These are phyloP conservation scores for Lasiurus cinereus DNA, from an alignment of 2,113 vertebrate genomes.

Conservation along the genomic window DNA sequence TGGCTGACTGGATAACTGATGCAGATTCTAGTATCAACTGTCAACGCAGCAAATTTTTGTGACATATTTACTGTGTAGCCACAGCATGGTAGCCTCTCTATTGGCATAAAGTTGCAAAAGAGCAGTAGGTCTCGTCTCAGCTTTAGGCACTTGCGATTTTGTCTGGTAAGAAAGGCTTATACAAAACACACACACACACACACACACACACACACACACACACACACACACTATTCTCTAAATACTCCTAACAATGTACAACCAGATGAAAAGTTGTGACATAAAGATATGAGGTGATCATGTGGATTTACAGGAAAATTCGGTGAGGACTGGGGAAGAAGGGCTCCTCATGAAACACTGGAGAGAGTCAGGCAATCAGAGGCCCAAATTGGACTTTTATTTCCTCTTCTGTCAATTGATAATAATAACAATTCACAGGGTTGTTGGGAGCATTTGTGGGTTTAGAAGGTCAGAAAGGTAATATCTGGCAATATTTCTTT, in stretches of 20 bases:
- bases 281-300: neutral
- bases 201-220: neutral
- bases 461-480: neutral
- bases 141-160: neutral
- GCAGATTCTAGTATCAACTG: neutral
- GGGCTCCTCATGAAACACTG: neutral
- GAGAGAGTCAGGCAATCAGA: neutral
- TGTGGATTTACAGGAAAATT: neutral
- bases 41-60: neutral
- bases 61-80: neutral
- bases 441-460: neutral
- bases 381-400: neutral
- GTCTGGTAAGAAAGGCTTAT: neutral
- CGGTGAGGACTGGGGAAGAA: neutral
- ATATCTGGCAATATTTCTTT: neutral
- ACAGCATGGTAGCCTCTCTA: neutral
- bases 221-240: neutral
- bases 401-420: constrained; percentile 1
- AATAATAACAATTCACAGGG: neutral
- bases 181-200: neutral
- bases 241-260: neutral
- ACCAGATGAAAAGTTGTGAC: neutral
- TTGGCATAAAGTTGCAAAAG: neutral
- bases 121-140: neutral
- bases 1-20: neutral